Conservation (phyloP, 2,888 invertebrate species). For the Coleophora deauratella region DNA sequence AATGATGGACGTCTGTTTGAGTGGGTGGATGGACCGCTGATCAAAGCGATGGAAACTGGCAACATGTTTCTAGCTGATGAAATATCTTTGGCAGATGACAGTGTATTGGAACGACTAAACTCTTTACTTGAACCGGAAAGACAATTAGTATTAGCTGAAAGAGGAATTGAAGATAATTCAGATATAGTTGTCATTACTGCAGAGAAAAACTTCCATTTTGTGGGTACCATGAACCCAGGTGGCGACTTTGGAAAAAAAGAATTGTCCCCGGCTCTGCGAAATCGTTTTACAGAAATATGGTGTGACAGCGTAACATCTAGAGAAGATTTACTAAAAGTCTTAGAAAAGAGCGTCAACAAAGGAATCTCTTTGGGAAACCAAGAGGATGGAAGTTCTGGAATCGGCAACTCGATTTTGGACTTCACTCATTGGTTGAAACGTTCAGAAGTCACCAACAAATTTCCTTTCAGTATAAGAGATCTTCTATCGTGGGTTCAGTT, state of each 20-base stretch:
- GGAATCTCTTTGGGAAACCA: constrained; percentile 71
- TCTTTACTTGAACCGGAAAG: constrained; percentile 96
- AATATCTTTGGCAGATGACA: constrained; percentile 98
- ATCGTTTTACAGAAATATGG: constrained; percentile 99
- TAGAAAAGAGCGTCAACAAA: constrained; percentile 82
- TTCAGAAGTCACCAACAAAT: constrained; percentile 82
- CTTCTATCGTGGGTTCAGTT: constrained; percentile 94
- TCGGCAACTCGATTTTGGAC: constrained; percentile 83
- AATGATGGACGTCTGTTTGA: constrained; percentile 86
- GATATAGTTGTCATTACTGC: constrained; percentile 77
- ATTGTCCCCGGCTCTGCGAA: constrained; percentile 95
- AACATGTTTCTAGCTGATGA: constrained; percentile 96
- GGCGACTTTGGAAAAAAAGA: constrained; percentile 99
- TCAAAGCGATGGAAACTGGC: constrained; percentile 91
- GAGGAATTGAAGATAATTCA: constrained; percentile 79
- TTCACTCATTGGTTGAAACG: constrained; percentile 85
- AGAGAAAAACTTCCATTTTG: constrained; percentile 87
- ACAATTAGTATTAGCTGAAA: constrained; percentile 92
- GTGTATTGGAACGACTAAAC: constrained; percentile 97
- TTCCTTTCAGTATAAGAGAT: constrained; percentile 92
- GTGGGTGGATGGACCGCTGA: constrained; percentile 98
- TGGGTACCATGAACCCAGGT: constrained; percentile 99
- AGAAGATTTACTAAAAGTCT: constrained; percentile 85
- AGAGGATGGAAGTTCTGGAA: constrained; percentile 66
- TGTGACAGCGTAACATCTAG: constrained; percentile 84